phyloP scores from a whole-genome alignment of 2,888 invertebrate genomes.

The Biston stratarius region DNA sequence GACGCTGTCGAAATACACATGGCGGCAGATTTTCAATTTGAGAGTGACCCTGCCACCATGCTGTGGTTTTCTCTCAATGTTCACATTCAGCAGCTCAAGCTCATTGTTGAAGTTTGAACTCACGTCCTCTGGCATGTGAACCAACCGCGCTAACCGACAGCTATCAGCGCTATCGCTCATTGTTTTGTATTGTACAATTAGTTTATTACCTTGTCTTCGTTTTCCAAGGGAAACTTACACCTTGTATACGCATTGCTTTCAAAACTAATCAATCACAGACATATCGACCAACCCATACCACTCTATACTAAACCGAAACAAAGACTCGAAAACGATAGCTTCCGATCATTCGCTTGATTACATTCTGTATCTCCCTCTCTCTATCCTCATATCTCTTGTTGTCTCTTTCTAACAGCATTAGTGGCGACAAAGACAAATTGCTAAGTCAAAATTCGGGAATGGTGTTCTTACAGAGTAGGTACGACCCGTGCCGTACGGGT shows the following conservation, averaged over 20 bases:
- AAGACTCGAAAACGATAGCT: slow-evolving; percentile 33
- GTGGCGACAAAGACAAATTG: slow-evolving; percentile 36
- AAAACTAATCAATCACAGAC: slow-evolving; percentile 15
- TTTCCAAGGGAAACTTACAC: too few species aligned
- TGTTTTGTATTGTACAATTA: too few species aligned
- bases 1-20: too few species aligned
- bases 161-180: too few species aligned
- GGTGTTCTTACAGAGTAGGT: slow-evolving; percentile 21
- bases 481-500: neutral
- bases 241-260: neutral
- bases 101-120: too few species aligned
- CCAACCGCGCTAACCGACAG: too few species aligned
- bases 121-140: too few species aligned
- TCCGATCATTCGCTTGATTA: slow-evolving; percentile 35
- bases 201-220: too few species aligned
- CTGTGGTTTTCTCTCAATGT: too few species aligned
- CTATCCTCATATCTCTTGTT: neutral
- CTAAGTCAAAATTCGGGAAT: slow-evolving; percentile 31
- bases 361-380: slow-evolving; percentile 12
- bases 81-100: too few species aligned
- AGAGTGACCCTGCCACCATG: too few species aligned
- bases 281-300: slow-evolving; percentile 4
- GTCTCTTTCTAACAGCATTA: slow-evolving; percentile 32
- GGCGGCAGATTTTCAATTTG: too few species aligned
- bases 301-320: slow-evolving; percentile 32